Percentiles rank a stretch among this genome's conserved stretches.
Conservation (phyloP, 2,888 invertebrate genomes). For the Neria commutata region DNA sequence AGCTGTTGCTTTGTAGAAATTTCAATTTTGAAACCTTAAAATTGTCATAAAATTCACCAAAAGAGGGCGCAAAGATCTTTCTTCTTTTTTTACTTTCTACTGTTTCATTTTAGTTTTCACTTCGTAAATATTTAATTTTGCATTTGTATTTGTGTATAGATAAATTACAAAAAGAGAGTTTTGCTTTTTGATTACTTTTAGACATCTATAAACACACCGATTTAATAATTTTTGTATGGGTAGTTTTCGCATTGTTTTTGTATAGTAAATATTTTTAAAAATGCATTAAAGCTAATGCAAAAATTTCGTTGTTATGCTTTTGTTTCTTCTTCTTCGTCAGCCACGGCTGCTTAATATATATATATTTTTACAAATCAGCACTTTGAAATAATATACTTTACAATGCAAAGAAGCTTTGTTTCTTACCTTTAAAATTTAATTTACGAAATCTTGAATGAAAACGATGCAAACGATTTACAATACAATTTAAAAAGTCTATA, state of each 20-base stretch:
- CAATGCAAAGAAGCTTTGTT: too few species aligned
- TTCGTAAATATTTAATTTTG: constrained; percentile 34
- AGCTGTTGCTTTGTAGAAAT: constrained; percentile 17
- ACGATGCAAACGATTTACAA: neutral
- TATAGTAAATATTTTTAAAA: constrained; percentile 45
- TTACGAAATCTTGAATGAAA: neutral
- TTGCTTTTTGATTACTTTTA: constrained; percentile 35
- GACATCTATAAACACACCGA: constrained; percentile 52
- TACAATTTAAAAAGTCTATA: constrained; percentile 53
- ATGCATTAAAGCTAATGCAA: constrained; percentile 51
- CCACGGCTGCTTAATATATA: neutral
- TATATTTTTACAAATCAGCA: neutral
- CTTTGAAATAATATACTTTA: too few species aligned
- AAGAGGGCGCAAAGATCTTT: constrained; percentile 27
- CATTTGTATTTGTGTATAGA: constrained; percentile 28
- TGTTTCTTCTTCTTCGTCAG: constrained; percentile 27
- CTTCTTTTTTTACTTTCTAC: constrained; percentile 25
- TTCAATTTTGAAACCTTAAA: constrained; percentile 53
- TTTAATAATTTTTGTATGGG: constrained; percentile 37
- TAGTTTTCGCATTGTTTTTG: constrained; percentile 28
- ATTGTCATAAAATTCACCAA: constrained; percentile 56
- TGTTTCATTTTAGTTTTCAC: constrained; percentile 20
- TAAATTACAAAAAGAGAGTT: constrained; percentile 25
- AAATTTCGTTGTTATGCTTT: constrained; percentile 50
- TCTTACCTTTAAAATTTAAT: neutral